phyloP scores from a whole-genome alignment of 2,888 invertebrate species.

The Andrena trimmerana region DNA sequence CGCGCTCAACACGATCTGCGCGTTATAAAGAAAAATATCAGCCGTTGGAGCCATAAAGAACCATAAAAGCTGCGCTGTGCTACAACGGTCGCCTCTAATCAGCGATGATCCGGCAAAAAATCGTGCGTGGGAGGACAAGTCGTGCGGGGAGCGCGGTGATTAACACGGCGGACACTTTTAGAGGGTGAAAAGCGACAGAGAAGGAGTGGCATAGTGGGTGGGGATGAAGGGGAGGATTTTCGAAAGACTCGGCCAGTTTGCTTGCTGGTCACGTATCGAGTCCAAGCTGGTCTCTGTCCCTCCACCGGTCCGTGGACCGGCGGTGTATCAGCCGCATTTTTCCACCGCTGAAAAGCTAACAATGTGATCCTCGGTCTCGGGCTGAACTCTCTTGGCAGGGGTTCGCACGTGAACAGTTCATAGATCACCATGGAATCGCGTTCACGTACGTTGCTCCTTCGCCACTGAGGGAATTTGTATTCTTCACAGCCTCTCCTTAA shows the following conservation, averaged over 20 bases:
- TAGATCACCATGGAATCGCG: conserved; percentile 43
- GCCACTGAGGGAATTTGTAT: conserved; percentile 20
- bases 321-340: conserved; percentile 73
- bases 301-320: conserved; percentile 34
- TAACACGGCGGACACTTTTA: conserved; percentile 45
- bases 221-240: conserved; percentile 44
- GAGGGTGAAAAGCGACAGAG: conserved; percentile 12
- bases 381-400: conserved; percentile 26
- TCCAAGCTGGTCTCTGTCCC: conserved; percentile 6
- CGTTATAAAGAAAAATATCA: conserved; percentile 44
- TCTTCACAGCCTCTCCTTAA: conserved; percentile 8
- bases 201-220: conserved; percentile 17
- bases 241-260: conserved; percentile 40
- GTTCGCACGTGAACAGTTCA: conserved; percentile 52
- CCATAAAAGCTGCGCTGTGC: conserved; percentile 36
- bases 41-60: conserved; percentile 27
- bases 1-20: conserved; percentile 22
- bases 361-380: conserved; percentile 73
- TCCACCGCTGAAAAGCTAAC: conserved; percentile 69
- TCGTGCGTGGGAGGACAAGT: conserved; percentile 9
- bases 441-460: conserved; percentile 7
- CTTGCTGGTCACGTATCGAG: conserved; percentile 58
- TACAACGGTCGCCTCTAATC: conserved; percentile 51
- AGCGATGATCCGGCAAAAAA: conserved; percentile 59
- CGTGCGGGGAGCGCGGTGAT: conserved; percentile 39